Evolutionary conservation across 2,888 invertebrate species (phyloP), one percentile per base, ranked within the genome.

Genomic region (Trichogramma dendrolimi): DNA sequence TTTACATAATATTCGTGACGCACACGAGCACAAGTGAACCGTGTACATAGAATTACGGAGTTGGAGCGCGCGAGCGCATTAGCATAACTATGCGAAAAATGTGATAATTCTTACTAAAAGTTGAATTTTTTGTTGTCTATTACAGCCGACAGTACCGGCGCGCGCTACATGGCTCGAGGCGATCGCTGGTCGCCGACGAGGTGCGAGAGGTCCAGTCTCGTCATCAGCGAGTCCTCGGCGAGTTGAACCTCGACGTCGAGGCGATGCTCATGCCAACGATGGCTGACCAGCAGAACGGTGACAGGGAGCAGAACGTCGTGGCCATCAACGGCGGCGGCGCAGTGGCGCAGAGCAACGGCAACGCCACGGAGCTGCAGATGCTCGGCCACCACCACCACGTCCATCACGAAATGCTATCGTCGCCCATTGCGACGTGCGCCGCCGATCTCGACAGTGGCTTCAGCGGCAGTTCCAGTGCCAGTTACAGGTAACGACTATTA

Each of bases 221-320:
- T 61, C 93, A 94, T 80, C 87, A 88, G 71, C 84, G 90, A 74
- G 90, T 92, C 69, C 83, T 94, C 67, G 92, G 91, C 51, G 92
- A 94, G 79, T 81, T 94, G 63, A 93, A 93, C 82, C 84, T 94
- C 64, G 90, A 92, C 70, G 90, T 91, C 51, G 93, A 94, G 81
- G 92, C 91, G 52, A 92, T 94, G 92, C 80, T 94, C 68, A 94
- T 93, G 93, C 93, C 92, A 14, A 86, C 88, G 73, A 85, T 86
- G 68, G 80, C 79, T 68, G 78, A 77, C 67, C 81, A 81, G 71
- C 81, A 82, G 39, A 80, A 82, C 10, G 80, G 81, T 63, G 79
- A 80, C 52, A 86, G 83, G 68, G 86, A 83, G 69, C 84, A 84
- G 76, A 86, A 85, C 55, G 87, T 86, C 76, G 84, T 86, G 72